Percentiles rank a stretch among this genome's conserved stretches.
phyloP scores from a whole-genome alignment of 2,888 invertebrate species.

The Mechanitis messenoides region DNA sequence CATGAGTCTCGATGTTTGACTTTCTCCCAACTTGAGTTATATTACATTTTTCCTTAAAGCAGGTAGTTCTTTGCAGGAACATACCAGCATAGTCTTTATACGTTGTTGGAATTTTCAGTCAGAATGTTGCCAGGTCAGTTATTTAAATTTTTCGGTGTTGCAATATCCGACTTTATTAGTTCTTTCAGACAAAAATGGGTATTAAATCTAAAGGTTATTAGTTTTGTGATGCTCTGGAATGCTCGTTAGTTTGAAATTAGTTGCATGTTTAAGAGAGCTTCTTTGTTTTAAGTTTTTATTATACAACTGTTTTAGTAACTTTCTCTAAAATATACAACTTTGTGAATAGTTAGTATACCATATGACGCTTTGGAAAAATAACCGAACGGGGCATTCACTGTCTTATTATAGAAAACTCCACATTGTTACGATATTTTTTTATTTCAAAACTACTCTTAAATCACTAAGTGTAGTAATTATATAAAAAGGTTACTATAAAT shows the following conservation, averaged over 20 bases:
- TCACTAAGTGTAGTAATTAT: too few relatives aligned
- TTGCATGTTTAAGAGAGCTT: too few relatives aligned
- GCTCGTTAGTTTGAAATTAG: neutral
- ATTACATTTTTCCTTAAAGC: slow-evolving; percentile 51
- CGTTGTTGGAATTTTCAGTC: slow-evolving; percentile 20
- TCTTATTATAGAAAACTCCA: too few relatives aligned
- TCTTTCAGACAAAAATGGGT: slow-evolving; percentile 3
- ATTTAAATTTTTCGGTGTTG: slow-evolving; percentile 5
- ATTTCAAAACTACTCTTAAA: too few relatives aligned
- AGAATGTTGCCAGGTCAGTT: slow-evolving; percentile 3
- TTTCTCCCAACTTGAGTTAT: slow-evolving; percentile 52
- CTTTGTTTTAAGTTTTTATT: too few relatives aligned
- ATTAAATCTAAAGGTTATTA: slow-evolving; percentile 4
- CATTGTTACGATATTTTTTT: too few relatives aligned
- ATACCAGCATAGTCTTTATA: slow-evolving; percentile 23
- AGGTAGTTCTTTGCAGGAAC: slow-evolving; percentile 23
- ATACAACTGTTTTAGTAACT: too few relatives aligned
- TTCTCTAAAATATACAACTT: too few relatives aligned
- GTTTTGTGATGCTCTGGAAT: slow-evolving; percentile 3
- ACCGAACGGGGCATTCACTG: too few relatives aligned
- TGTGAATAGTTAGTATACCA: too few relatives aligned
- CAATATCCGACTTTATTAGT: slow-evolving; percentile 8
- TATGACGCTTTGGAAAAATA: too few relatives aligned
- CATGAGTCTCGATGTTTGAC: slow-evolving; percentile 63
- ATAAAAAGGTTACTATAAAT: too few relatives aligned